phyloP scores from a whole-genome alignment of 2,797 vertebrate genomes.

The Protosalanx chinensis region DNA sequence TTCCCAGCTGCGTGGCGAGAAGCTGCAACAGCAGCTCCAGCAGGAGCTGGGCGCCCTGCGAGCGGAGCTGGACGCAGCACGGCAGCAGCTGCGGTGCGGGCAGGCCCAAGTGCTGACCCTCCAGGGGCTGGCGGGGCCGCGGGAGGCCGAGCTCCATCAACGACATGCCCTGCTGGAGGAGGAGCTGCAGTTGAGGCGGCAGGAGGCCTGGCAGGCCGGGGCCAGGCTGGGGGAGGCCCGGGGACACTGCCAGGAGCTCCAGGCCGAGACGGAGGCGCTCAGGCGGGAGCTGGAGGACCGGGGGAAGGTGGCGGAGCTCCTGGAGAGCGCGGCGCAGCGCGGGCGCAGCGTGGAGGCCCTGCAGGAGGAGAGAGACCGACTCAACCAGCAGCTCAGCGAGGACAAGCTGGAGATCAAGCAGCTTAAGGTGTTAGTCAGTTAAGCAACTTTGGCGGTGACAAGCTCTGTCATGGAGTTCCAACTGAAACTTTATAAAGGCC shows the following conservation, averaged over 20 bases:
- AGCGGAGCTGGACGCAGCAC: constrained; percentile 61
- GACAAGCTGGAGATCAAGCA: constrained; percentile 70
- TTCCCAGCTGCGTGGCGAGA: constrained; percentile 63
- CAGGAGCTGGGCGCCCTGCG: constrained; percentile 63
- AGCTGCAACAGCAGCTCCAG: constrained; percentile 64
- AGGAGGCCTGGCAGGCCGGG: constrained; percentile 61
- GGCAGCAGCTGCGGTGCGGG: constrained; percentile 61
- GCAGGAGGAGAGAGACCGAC: constrained; percentile 70
- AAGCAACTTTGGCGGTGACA: too few species aligned
- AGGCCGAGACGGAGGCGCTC: constrained; percentile 58
- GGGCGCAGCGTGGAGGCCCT: constrained; percentile 55
- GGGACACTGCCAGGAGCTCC: constrained; percentile 42
- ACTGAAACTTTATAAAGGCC: too few species aligned
- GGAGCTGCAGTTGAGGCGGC: constrained; percentile 62
- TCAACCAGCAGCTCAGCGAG: constrained; percentile 69
- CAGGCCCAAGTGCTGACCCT: constrained; percentile 60
- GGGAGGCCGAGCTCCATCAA: constrained; percentile 58
- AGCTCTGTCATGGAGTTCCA: background rate
- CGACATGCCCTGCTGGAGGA: constrained; percentile 64
- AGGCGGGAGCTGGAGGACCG: constrained; percentile 66
- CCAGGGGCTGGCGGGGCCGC: constrained; percentile 63
- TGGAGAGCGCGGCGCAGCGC: constrained; percentile 71
- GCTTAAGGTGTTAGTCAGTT: constrained; percentile 62
- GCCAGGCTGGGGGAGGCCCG: constrained; percentile 45
- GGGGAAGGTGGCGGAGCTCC: constrained; percentile 62